A percentile compares a stretch with the other conserved stretches of the same genome.
These are phyloP conservation scores for Brenthis ino DNA, from an alignment of 2,888 invertebrate genomes.

Conservation along the genomic window DNA sequence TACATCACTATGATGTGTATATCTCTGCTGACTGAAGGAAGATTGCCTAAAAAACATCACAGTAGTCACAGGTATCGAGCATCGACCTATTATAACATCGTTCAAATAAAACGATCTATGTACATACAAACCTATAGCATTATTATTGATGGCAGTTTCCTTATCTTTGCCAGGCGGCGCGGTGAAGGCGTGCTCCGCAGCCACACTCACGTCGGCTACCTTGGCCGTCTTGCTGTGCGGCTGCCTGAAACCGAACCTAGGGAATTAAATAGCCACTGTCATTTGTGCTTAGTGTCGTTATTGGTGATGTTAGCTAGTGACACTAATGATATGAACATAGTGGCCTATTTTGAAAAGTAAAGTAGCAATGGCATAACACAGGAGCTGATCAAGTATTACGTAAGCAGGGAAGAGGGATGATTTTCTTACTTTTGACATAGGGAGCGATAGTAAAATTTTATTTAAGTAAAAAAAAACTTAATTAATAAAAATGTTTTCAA, in stretches of 20 bases:
- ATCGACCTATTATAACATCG: neutral
- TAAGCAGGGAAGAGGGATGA: no score
- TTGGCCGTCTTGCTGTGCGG: conserved; percentile 85
- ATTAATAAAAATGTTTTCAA: no score
- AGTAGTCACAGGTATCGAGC: no score
- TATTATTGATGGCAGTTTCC: conserved; percentile 79
- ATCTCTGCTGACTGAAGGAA: no score
- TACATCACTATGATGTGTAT: no score
- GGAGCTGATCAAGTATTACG: no score
- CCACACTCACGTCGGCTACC: conserved; percentile 84
- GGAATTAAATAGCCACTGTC: conserved; percentile 46
- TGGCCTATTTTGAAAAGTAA: neutral
- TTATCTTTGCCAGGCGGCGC: conserved; percentile 67
- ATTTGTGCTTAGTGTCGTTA: conserved; percentile 25
- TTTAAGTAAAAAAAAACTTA: no score
- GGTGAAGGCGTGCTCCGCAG: conserved; percentile 71
- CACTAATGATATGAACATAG: conserved; percentile 1
- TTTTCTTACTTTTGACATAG: no score
- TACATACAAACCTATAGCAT: conserved; percentile 65
- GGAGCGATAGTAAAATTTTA: no score
- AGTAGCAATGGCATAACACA: neutral
- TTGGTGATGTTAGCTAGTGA: conserved; percentile 11
- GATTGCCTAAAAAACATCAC: neutral
- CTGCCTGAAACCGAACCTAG: conserved; percentile 88
- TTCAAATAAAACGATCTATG: conserved; percentile 1